Evolutionary conservation across 2,113 vertebrate genomes (phyloP), one percentile per base, ranked within the genome.

Genomic region (Ariopsis seemanni): DNA sequence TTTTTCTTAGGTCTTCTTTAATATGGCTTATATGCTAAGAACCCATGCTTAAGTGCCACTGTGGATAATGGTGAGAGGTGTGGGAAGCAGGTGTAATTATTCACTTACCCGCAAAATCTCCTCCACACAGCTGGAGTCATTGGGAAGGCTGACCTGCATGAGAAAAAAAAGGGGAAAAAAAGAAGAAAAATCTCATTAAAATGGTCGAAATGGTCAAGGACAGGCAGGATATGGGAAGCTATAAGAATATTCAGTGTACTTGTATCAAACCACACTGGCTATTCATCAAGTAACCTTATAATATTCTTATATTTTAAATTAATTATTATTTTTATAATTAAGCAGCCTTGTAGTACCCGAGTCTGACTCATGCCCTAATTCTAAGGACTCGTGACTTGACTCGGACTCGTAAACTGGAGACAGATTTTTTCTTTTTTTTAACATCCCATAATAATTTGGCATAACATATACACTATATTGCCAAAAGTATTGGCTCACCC

Each of bases 61-160:
- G 81, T 85, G 82, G 72, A 48, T 65, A 79, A 79, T 53, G 63
- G 50, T 14, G 63, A 7, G 83, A 81, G 55, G 62, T 74, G 82
- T 48, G 79, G 86, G 34, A 82, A 84, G 65, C 65, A 42, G 80
- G 27, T 57, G 85, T 84, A 91, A 90, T 90, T 88, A 91, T 82
- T 91, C 90, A 96, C 97, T 95, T 93, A 99, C 98, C 96, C 97
- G 95, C 85, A 99, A 92, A 94, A 99, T 99, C 95, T 99, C 98
- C 92, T 99, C 98, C 89, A 99, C 98, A 92, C 97, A 98, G 94
- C 95, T 98, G 94, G 98, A 97, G 91, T 99, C 97, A 91, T 95
- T 98, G 89, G 97, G 95, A 92, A 99, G 96, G 91, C 94, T 96
- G 94, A 97, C 97, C 98, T 99, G 95, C 77, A 93, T 63, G 93